A percentile compares a stretch with the other conserved stretches of the same genome.
phyloP scores from a whole-genome alignment of 2,113 vertebrate species.

The Vimba vimba region DNA sequence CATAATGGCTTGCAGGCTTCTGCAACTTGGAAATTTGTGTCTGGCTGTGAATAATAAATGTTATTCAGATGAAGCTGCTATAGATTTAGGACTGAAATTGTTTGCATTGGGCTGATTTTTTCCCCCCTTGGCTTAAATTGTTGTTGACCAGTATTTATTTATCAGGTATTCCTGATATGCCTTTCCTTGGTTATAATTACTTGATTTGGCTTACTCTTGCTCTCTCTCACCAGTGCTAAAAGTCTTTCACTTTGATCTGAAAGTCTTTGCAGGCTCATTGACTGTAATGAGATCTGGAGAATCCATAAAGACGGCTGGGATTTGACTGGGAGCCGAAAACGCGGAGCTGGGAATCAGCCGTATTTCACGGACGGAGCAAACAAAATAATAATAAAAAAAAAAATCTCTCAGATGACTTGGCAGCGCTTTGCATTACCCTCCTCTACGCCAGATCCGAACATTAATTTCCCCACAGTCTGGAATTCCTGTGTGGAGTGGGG shows the following conservation, averaged over 20 bases:
- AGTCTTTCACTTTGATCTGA: conserved; percentile 76
- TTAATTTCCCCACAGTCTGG: conserved; percentile 78
- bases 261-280: conserved; percentile 79
- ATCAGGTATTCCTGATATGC: conserved; percentile 51
- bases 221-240: conserved; percentile 60
- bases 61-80: conserved; percentile 53
- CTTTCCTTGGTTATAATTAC: conserved; percentile 61
- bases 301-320: conserved; percentile 75
- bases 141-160: conserved; percentile 58
- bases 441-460: conserved; percentile 64
- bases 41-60: conserved; percentile 63
- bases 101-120: conserved; percentile 47
- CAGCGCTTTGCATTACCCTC: conserved; percentile 68
- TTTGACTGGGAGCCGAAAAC: conserved; percentile 73
- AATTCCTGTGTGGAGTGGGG: conserved; percentile 66
- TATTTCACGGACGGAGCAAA: conserved; percentile 70
- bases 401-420: conserved; percentile 77
- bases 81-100: conserved; percentile 64
- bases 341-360: conserved; percentile 69
- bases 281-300: conserved; percentile 80
- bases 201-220: conserved; percentile 54
- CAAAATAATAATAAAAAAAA: conserved; percentile 70
- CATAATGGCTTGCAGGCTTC: conserved; percentile 61
- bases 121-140: conserved; percentile 50
- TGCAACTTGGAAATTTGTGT: conserved; percentile 60